Percentiles rank a stretch among this genome's conserved stretches.
Conservation (phyloP, 1,140 invertebrate genomes). For the Phocides pigmalion region DNA sequence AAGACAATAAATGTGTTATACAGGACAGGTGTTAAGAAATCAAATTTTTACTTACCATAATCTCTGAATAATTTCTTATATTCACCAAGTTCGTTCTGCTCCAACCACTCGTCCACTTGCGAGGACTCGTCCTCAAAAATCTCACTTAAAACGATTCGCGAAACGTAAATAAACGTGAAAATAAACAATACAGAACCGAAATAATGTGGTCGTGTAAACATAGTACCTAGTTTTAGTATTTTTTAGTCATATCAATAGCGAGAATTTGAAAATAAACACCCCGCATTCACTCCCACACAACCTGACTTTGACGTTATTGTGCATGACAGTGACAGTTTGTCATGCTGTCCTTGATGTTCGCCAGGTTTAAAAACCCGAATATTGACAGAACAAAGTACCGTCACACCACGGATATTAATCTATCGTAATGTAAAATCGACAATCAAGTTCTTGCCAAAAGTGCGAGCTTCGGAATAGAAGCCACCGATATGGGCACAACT, state of each 20-base stretch:
- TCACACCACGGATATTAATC: too few relatives aligned
- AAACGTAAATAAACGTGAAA: slow-evolving; percentile 61
- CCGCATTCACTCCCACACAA: not conserved
- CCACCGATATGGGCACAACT: too few relatives aligned
- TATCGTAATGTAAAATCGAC: too few relatives aligned
- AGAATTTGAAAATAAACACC: slow-evolving; percentile 34
- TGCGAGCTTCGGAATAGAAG: too few relatives aligned
- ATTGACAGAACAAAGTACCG: too few relatives aligned
- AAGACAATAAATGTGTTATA: not conserved
- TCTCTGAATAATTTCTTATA: slow-evolving; percentile 88
- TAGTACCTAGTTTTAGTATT: slow-evolving; percentile 36
- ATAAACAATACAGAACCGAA: slow-evolving; percentile 61
- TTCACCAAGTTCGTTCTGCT: slow-evolving; percentile 87
- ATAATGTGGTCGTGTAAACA: slow-evolving; percentile 61
- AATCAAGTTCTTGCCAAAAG: too few relatives aligned
- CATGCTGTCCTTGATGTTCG: too few relatives aligned
- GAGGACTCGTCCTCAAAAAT: slow-evolving; percentile 82
- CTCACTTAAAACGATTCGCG: slow-evolving; percentile 61
- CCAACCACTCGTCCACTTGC: slow-evolving; percentile 89
- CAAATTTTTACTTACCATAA: slow-evolving; percentile 85
- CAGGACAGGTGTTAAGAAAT: not conserved
- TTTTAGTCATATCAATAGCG: slow-evolving; percentile 48
- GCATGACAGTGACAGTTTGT: not conserved
- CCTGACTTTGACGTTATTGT: slow-evolving; percentile 7
- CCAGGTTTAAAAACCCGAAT: too few relatives aligned